These are phyloP conservation scores for Ctenochaetus hawaiiensis DNA, from an alignment of 2,797 vertebrate genomes.

Conservation along the genomic window DNA sequence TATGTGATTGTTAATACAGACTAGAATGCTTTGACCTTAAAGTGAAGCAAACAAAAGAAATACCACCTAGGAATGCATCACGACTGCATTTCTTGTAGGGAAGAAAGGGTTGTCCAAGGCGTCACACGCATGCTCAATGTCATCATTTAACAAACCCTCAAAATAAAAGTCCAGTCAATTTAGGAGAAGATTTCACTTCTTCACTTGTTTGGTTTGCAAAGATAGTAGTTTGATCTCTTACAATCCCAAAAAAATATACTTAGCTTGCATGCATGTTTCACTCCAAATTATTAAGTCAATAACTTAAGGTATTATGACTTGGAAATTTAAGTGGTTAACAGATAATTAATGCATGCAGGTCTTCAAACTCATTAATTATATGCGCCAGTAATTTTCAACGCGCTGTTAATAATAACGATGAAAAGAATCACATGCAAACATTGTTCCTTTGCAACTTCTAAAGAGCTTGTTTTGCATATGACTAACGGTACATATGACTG, in stretches of 20 bases:
- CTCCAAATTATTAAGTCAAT: slow-evolving; percentile 29
- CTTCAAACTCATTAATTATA: neutral
- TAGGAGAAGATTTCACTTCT: slow-evolving; percentile 13
- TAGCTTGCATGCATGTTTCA: slow-evolving; percentile 15
- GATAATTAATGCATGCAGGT: slow-evolving; percentile 13
- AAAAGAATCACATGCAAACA: neutral
- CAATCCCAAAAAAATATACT: neutral
- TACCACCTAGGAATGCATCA: slow-evolving; percentile 18
- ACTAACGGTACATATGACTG: slow-evolving; percentile 20
- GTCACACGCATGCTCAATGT: neutral
- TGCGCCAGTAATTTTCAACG: too few species aligned
- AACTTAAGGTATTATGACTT: slow-evolving; percentile 16
- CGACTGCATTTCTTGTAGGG: slow-evolving; percentile 25
- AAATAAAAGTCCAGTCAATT: slow-evolving; percentile 23
- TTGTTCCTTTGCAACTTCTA: neutral
- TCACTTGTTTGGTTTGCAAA: slow-evolving; percentile 5
- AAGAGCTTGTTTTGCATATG: slow-evolving; percentile 1
- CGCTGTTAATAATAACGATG: neutral
- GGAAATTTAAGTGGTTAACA: slow-evolving; percentile 19
- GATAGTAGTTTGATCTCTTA: slow-evolving; percentile 7
- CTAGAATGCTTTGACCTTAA: neutral
- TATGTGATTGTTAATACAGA: neutral
- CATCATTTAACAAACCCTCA: slow-evolving; percentile 3
- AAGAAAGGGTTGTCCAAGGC: neutral
- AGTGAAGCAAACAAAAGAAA: neutral